These are phyloP conservation scores for Silurus aristotelis DNA, from an alignment of 2,797 vertebrate species.

Conservation along the genomic window DNA sequence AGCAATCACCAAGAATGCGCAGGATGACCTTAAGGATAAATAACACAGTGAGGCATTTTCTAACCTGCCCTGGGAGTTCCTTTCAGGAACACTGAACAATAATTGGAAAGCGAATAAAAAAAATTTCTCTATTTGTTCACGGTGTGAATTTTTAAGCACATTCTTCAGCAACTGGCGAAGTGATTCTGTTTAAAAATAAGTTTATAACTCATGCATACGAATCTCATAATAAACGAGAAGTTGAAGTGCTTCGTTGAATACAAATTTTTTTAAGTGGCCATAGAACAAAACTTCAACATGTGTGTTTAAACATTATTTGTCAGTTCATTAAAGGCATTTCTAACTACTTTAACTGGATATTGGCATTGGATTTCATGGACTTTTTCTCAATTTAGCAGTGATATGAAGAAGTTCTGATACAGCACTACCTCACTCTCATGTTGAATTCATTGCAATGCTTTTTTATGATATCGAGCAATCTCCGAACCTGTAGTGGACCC, in stretches of 20 bases:
- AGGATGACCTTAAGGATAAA: background rate
- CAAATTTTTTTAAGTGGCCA: too few relatives aligned
- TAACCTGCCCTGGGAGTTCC: background rate
- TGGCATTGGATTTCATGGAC: background rate
- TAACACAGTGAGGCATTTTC: background rate
- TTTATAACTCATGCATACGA: background rate
- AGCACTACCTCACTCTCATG: background rate
- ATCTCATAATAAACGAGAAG: background rate
- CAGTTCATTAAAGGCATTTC: too few relatives aligned
- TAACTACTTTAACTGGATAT: background rate
- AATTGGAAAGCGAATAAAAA: background rate
- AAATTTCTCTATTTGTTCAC: background rate
- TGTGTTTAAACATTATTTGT: too few relatives aligned
- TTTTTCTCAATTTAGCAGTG: background rate
- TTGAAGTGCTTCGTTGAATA: background rate
- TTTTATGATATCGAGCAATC: background rate
- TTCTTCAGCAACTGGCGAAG: background rate
- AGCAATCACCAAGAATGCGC: slow-evolving; percentile 20
- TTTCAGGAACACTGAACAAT: background rate
- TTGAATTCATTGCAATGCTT: background rate
- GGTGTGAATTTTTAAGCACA: background rate
- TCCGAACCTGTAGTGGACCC: background rate
- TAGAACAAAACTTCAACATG: too few relatives aligned
- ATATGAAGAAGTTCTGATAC: background rate
- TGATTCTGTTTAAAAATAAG: background rate